These are phyloP conservation scores for Sarcophilus harrisii DNA, from an alignment of 2,797 vertebrate genomes.

Conservation along the genomic window DNA sequence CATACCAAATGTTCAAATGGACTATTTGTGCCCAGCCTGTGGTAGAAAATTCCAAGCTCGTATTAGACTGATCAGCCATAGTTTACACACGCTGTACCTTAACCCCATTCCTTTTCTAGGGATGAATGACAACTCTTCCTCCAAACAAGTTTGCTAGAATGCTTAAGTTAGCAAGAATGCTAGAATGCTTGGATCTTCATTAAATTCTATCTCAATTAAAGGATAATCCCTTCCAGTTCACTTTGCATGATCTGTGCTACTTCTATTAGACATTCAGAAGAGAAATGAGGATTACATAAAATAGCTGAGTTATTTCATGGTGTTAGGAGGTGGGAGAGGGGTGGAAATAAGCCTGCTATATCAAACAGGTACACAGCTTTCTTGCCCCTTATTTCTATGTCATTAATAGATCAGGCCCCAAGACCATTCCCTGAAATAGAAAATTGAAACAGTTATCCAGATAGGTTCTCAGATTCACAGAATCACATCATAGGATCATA, in stretches of 20 bases:
- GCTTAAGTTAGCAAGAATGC: neutral
- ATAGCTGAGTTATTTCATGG: neutral
- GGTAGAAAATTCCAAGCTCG: neutral
- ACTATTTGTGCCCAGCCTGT: neutral
- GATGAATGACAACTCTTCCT: neutral
- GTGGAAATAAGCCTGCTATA: too few species aligned
- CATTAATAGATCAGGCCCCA: neutral
- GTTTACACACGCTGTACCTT: neutral
- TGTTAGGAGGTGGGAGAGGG: neutral
- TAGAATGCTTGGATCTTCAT: neutral
- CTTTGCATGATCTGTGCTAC: neutral
- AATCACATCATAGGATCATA: slow-evolving; percentile 2
- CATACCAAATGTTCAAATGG: neutral
- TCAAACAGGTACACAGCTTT: neutral
- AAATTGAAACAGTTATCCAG: neutral
- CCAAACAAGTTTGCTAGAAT: neutral
- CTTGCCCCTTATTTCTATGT: neutral
- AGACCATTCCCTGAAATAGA: neutral
- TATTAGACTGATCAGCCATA: neutral
- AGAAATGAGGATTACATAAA: neutral
- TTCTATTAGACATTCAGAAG: neutral
- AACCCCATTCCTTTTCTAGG: neutral
- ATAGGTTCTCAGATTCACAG: neutral
- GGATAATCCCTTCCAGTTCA: neutral
- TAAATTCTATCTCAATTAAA: neutral